Conservation (phyloP, 2,888 invertebrate genomes). For the Tetragonula carbonaria region DNA sequence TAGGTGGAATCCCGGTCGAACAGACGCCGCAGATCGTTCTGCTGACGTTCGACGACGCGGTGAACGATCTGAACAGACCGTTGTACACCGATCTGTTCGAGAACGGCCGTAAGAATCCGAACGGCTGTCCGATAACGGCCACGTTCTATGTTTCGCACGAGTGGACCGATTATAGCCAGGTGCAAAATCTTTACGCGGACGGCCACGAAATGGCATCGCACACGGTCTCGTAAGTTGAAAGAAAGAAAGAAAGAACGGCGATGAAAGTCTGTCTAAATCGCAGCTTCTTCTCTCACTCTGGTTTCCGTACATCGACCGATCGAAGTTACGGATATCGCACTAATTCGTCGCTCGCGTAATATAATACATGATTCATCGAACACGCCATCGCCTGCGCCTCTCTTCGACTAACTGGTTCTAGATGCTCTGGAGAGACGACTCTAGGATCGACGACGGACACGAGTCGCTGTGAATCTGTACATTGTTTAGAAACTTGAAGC, state of each 20-base stretch:
- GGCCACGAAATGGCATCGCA: conserved; percentile 99
- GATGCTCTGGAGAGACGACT: neutral
- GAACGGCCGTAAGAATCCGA: conserved; percentile 95
- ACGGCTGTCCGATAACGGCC: conserved; percentile 95
- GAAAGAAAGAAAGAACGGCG: neutral
- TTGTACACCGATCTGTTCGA: conserved; percentile 95
- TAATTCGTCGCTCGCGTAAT: conserved; percentile 26
- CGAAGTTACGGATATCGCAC: conserved; percentile 3
- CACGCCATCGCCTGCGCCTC: conserved; percentile 51
- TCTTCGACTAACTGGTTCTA: conserved; percentile 36
- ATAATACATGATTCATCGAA: conserved; percentile 34
- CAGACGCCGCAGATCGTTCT: conserved; percentile 96
- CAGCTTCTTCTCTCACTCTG: neutral
- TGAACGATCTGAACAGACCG: conserved; percentile 97
- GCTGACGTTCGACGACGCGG: conserved; percentile 97
- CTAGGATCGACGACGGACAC: too few species aligned
- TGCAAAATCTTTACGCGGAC: conserved; percentile 96
- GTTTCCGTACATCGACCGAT: neutral
- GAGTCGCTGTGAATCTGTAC: too few species aligned
- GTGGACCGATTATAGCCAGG: conserved; percentile 99
- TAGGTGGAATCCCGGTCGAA: conserved; percentile 83
- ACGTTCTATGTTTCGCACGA: conserved; percentile 99
- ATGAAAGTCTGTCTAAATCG: neutral
- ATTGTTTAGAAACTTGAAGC: too few species aligned
- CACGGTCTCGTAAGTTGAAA: conserved; percentile 95